These are phyloP conservation scores for Pangasianodon gigas DNA, from an alignment of 2,113 vertebrate species.

Conservation along the genomic window DNA sequence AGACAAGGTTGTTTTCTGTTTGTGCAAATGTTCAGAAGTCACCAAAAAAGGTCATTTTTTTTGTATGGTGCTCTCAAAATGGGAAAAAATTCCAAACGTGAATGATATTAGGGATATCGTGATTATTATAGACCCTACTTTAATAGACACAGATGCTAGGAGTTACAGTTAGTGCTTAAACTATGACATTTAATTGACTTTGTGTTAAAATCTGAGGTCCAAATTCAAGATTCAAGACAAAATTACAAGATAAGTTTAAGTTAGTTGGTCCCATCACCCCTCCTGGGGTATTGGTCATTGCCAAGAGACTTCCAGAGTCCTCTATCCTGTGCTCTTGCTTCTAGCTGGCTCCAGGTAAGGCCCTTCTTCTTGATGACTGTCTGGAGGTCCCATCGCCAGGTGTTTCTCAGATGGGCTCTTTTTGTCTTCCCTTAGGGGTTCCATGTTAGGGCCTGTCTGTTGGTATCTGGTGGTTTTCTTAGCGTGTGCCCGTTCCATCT, in stretches of 20 bases:
- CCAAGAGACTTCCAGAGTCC: too few species aligned
- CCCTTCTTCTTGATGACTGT: neutral
- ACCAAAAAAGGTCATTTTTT: neutral
- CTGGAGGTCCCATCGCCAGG: neutral
- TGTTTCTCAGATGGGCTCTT: neutral
- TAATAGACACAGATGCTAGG: neutral
- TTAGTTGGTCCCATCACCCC: neutral
- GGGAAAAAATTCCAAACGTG: neutral
- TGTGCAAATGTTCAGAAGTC: neutral
- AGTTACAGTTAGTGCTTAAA: neutral
- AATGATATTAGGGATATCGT: neutral
- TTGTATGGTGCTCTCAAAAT: neutral
- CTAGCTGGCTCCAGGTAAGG: neutral
- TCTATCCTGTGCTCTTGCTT: neutral
- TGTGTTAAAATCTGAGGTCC: neutral
- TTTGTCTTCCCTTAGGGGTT: slow-evolving; percentile 7
- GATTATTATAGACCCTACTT: neutral
- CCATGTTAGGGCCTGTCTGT: neutral
- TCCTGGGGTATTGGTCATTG: too few species aligned
- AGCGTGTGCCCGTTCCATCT: too few species aligned
- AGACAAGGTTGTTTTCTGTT: neutral
- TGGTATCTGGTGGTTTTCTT: too few species aligned
- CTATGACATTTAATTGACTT: neutral
- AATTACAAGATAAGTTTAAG: neutral
- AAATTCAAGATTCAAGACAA: neutral